These are phyloP conservation scores for Urocitellus parryii DNA, from an alignment of 2,113 vertebrate species.

Conservation along the genomic window DNA sequence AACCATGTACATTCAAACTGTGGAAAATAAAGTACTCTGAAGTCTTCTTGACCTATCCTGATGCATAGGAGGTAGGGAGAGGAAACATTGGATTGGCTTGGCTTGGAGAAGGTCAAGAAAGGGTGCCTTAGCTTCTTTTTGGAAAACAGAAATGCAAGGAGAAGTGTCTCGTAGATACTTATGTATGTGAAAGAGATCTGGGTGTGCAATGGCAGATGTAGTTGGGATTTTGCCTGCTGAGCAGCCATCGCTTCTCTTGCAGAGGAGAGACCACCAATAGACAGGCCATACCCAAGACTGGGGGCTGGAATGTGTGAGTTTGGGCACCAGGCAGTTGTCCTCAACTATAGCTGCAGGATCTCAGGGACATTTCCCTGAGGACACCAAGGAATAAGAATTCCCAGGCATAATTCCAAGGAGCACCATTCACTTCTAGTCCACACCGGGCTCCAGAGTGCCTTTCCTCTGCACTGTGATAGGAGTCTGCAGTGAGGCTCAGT, in stretches of 20 bases:
- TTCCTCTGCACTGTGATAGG: fast-evolving
- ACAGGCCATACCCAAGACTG: fast-evolving
- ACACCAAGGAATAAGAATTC: neutral
- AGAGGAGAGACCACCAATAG: neutral
- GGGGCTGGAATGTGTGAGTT: neutral
- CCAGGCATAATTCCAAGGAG: fast-evolving
- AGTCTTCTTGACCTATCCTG: neutral
- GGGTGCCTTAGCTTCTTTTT: neutral
- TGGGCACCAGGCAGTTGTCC: too few relatives aligned
- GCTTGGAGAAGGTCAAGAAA: neutral
- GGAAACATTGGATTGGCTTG: neutral
- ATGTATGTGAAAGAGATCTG: neutral
- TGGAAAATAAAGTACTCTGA: neutral
- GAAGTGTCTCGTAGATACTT: neutral
- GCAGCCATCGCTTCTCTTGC: neutral
- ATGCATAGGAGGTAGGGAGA: neutral
- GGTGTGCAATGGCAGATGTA: neutral
- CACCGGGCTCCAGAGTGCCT: too few relatives aligned
- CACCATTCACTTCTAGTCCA: fast-evolving
- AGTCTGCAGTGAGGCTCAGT: fast-evolving
- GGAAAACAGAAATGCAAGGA: neutral
- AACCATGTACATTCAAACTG: neutral
- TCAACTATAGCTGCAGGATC: neutral
- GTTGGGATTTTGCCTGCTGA: neutral
- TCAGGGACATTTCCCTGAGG: neutral